phyloP scores from a whole-genome alignment of 2,113 vertebrate genomes.

The Sinocyclocheilus grahami region DNA sequence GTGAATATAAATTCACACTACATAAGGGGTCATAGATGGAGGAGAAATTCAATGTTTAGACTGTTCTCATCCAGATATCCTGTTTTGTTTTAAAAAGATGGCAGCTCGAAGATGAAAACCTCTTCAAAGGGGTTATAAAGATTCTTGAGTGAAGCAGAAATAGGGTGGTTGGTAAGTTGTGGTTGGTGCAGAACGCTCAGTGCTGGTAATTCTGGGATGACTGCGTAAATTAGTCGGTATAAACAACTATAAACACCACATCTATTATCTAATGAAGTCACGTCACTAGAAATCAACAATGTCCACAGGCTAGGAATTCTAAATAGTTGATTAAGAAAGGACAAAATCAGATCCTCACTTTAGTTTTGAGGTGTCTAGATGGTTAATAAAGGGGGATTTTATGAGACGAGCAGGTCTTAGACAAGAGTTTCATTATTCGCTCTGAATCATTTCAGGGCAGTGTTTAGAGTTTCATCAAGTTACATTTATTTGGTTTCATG shows the following conservation, averaged over 20 bases:
- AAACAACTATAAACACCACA: background rate
- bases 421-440: background rate
- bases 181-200: background rate
- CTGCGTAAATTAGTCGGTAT: background rate
- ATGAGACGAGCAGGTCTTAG: constrained; percentile 22
- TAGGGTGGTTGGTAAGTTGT: background rate
- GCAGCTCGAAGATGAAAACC: background rate
- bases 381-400: background rate
- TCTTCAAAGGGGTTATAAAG: constrained; percentile 21
- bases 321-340: background rate
- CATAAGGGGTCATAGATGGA: background rate
- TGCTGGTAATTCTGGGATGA: constrained; percentile 7
- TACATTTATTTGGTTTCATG: constrained; percentile 6
- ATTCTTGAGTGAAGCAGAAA: constrained; percentile 1
- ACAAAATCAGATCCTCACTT: background rate
- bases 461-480: background rate
- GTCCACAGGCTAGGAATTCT: background rate
- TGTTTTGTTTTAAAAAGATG: constrained; percentile 13
- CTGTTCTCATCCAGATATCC: constrained; percentile 4
- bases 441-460: background rate
- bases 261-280: background rate
- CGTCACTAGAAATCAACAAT: background rate
- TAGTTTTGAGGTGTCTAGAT: constrained; percentile 5
- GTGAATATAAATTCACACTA: background rate
- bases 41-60: constrained; percentile 1